Conservation (phyloP, 2,113 vertebrate species). For the Parus major region DNA sequence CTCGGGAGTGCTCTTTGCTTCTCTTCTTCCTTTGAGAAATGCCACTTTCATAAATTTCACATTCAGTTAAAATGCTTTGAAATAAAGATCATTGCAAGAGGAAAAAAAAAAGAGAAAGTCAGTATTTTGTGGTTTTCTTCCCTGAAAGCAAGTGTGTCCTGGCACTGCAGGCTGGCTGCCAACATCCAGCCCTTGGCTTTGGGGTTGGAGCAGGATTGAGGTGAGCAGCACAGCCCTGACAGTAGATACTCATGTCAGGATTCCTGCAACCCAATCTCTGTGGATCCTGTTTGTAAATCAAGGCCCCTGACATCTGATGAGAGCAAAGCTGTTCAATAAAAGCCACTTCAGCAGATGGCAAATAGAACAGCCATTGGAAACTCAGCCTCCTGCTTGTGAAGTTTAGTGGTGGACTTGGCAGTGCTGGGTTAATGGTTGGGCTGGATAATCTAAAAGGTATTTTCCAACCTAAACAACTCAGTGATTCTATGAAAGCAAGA, state of each 20-base stretch:
- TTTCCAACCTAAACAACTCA: neutral
- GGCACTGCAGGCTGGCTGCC: neutral
- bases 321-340: conserved; percentile 32
- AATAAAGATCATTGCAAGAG: neutral
- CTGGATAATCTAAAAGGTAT: neutral
- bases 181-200: neutral
- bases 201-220: neutral
- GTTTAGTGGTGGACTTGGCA: neutral
- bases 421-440: neutral
- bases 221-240: neutral
- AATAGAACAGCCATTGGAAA: neutral
- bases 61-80: neutral
- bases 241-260: neutral
- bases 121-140: neutral
- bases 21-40: neutral
- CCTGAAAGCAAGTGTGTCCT: neutral
- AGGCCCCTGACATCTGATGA: conserved; percentile 10
- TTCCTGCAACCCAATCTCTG: conserved; percentile 9
- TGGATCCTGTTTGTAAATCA: conserved; percentile 16
- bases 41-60: neutral
- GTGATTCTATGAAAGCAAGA: neutral
- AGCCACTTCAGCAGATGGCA: conserved; percentile 6
- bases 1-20: neutral
- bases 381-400: neutral
- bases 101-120: neutral